Conservation (phyloP, 2,113 vertebrate species). For the Meriones unguiculatus region DNA sequence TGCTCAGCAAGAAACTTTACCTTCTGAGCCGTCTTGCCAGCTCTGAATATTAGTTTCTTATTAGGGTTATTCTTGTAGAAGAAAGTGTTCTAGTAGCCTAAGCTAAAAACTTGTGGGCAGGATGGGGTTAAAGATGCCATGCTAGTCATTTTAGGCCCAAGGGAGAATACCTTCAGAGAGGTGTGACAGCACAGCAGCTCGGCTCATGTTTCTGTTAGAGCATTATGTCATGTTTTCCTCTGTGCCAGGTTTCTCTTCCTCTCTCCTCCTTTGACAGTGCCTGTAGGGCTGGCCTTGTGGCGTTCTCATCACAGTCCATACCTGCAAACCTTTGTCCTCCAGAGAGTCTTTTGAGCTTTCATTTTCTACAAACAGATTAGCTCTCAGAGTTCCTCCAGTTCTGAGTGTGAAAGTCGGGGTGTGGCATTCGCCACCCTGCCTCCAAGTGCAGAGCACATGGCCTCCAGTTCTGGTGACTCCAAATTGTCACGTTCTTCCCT, state of each 20-base stretch:
- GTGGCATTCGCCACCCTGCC: background rate
- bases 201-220: constrained; percentile 36
- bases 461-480: constrained; percentile 45
- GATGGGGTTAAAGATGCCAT: background rate
- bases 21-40: background rate
- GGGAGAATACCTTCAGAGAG: constrained; percentile 57
- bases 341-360: constrained; percentile 54
- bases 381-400: constrained; percentile 1
- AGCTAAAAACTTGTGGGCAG: constrained; percentile 18
- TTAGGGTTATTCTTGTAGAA: background rate
- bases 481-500: background rate
- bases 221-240: constrained; percentile 53
- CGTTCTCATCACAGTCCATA: background rate
- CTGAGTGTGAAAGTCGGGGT: constrained; percentile 25
- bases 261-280: constrained; percentile 25
- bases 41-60: constrained; percentile 33
- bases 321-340: constrained; percentile 55
- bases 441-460: background rate
- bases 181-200: background rate
- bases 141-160: constrained; percentile 15
- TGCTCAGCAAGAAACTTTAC: background rate
- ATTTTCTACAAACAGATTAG: constrained; percentile 43
- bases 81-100: constrained; percentile 26
- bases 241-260: background rate
- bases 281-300: background rate